phyloP scores from a whole-genome alignment of 2,888 invertebrate species.

The Junonia oenone region DNA sequence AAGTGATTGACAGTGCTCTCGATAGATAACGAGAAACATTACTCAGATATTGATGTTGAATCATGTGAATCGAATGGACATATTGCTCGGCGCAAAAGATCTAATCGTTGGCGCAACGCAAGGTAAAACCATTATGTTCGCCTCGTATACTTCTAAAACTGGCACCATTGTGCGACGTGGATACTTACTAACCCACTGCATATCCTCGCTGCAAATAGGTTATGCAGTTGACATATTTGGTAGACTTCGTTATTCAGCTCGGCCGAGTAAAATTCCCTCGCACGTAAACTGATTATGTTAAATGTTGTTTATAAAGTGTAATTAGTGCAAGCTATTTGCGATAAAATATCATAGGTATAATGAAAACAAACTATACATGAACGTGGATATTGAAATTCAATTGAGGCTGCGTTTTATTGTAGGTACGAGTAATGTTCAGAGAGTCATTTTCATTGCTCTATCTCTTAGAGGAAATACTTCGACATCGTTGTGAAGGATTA shows the following conservation, averaged over 20 bases:
- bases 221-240: constrained; percentile 26
- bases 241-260: constrained; percentile 13
- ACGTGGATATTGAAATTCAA: not conserved
- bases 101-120: constrained; percentile 55
- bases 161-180: constrained; percentile 45
- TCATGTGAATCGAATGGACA: constrained; percentile 51
- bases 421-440: not conserved
- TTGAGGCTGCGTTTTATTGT: not conserved
- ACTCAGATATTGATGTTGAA: constrained; percentile 39
- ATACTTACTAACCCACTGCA: constrained; percentile 28
- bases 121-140: constrained; percentile 71
- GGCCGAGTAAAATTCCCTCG: constrained; percentile 17
- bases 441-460: not conserved
- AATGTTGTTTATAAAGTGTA: constrained; percentile 26
- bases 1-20: constrained; percentile 63
- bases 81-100: constrained; percentile 32
- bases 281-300: constrained; percentile 15
- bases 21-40: constrained; percentile 54
- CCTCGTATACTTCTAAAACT: constrained; percentile 62
- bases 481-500: not conserved
- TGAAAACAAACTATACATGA: constrained; percentile 18
- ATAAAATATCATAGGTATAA: constrained; percentile 25
- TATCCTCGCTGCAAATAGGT: constrained; percentile 26
- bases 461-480: not conserved
- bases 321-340: constrained; percentile 24